These are phyloP conservation scores for Danaus chrysippus DNA, from an alignment of 2,888 invertebrate species.

Conservation along the genomic window DNA sequence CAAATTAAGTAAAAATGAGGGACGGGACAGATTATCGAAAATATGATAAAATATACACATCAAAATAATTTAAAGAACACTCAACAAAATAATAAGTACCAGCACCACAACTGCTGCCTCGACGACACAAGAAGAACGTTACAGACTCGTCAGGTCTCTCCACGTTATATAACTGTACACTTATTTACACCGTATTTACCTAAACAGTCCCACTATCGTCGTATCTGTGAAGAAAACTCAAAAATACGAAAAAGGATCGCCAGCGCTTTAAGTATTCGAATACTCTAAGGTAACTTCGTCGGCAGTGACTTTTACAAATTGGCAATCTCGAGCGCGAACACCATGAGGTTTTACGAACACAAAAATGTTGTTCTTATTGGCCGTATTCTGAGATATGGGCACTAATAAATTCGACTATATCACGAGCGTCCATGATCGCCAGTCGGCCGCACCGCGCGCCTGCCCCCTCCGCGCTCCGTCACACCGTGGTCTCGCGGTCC, in stretches of 20 bases:
- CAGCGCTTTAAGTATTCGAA: constrained; percentile 17
- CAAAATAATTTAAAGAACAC: constrained; percentile 30
- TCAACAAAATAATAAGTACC: constrained; percentile 14
- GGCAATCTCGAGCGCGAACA: constrained; percentile 27
- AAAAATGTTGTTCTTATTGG: constrained; percentile 7
- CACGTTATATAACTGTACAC: constrained; percentile 23
- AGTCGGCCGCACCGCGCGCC: constrained; percentile 14
- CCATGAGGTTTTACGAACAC: constrained; percentile 23
- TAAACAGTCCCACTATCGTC: constrained; percentile 12
- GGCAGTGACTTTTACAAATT: constrained; percentile 35
- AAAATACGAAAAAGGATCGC: constrained; percentile 21
- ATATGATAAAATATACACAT: constrained; percentile 42
- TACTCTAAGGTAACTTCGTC: constrained; percentile 32
- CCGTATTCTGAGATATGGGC: constrained; percentile 16
- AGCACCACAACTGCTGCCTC: constrained; percentile 9
- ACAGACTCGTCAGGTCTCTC: constrained; percentile 7
- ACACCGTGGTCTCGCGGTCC: constrained; percentile 95
- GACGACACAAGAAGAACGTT: constrained; percentile 4
- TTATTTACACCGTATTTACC: constrained; percentile 29
- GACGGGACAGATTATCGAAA: constrained; percentile 71
- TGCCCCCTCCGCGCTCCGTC: constrained; percentile 67
- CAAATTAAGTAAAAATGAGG: constrained; percentile 65
- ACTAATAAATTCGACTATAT: constrained; percentile 22
- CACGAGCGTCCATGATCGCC: constrained; percentile 18
- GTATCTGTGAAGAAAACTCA: constrained; percentile 10